These are phyloP conservation scores for Polietes domitor DNA, from an alignment of 2,888 invertebrate species.

Conservation along the genomic window DNA sequence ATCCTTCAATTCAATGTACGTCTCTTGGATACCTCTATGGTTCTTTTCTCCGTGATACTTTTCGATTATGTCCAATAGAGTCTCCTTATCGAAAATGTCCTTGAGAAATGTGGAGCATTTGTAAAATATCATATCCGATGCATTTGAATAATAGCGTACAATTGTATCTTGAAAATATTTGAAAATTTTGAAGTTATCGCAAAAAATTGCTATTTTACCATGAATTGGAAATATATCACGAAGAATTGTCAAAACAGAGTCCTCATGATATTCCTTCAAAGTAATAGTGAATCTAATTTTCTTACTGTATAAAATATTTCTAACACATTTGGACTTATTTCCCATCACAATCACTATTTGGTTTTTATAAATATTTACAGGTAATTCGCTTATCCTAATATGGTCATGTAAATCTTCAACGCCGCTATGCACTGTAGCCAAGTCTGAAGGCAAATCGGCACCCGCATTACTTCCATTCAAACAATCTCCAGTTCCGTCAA, in stretches of 20 bases:
- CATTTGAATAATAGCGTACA: constrained; percentile 23
- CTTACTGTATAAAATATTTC: background rate
- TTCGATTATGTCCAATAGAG: too few relatives aligned
- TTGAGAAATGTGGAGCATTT: constrained; percentile 17
- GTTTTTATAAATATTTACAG: constrained; percentile 55
- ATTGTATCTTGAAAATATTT: constrained; percentile 31
- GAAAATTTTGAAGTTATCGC: constrained; percentile 43
- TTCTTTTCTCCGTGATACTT: constrained; percentile 33
- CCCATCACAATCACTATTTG: constrained; percentile 45
- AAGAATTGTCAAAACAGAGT: background rate
- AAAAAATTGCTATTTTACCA: constrained; percentile 15
- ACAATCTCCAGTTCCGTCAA: background rate
- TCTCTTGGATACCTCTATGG: too few relatives aligned
- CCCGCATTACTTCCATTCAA: constrained; percentile 13
- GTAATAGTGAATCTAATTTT: too few relatives aligned
- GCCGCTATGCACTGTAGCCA: constrained; percentile 55
- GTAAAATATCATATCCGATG: too few relatives aligned
- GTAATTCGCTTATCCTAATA: constrained; percentile 52
- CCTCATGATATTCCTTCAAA: background rate
- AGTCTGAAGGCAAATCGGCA: background rate
- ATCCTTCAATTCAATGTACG: too few relatives aligned
- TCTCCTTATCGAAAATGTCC: constrained; percentile 23
- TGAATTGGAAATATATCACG: too few relatives aligned
- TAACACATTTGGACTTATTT: constrained; percentile 35
- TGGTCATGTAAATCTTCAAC: background rate